Evolutionary conservation across 2,113 vertebrate genomes (phyloP).

Genomic region (Sylvietta virens): DNA sequence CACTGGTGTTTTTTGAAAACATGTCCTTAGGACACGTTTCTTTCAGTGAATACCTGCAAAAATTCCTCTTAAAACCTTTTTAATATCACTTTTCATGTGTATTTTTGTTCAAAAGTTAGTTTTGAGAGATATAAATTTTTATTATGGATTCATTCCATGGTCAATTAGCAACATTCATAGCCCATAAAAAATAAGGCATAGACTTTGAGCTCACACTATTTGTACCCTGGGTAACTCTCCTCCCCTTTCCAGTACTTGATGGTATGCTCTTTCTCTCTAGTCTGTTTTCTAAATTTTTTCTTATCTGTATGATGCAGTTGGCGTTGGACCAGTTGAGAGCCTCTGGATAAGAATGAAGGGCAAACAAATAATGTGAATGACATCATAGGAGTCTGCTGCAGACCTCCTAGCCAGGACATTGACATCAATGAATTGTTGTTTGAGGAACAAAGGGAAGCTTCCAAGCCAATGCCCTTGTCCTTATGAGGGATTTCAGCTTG

Average conservation of each 20-base stretch:
- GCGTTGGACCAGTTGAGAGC: neutral
- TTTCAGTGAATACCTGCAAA: slow-evolving; percentile 11
- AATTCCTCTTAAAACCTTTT: neutral
- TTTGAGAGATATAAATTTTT: neutral
- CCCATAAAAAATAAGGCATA: neutral
- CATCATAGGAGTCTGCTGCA: neutral
- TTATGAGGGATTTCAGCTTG: neutral
- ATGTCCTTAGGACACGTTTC: neutral
- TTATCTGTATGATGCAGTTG: neutral
- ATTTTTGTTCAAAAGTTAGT: neutral
- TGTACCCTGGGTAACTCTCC: neutral
- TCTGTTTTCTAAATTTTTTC: neutral
- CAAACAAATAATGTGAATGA: neutral
- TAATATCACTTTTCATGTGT: neutral
- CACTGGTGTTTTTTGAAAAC: neutral
- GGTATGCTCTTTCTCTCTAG: neutral
- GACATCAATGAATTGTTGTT: neutral
- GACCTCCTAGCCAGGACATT: neutral
- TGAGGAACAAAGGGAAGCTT: neutral
- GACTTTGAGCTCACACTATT: neutral
- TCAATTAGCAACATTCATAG: neutral
- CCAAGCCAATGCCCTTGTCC: neutral
- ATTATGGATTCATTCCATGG: neutral
- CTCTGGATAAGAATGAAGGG: neutral
- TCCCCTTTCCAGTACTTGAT: neutral